These are phyloP conservation scores for Myripristis jacobus DNA, from an alignment of 2,797 vertebrate species.

Conservation along the genomic window DNA sequence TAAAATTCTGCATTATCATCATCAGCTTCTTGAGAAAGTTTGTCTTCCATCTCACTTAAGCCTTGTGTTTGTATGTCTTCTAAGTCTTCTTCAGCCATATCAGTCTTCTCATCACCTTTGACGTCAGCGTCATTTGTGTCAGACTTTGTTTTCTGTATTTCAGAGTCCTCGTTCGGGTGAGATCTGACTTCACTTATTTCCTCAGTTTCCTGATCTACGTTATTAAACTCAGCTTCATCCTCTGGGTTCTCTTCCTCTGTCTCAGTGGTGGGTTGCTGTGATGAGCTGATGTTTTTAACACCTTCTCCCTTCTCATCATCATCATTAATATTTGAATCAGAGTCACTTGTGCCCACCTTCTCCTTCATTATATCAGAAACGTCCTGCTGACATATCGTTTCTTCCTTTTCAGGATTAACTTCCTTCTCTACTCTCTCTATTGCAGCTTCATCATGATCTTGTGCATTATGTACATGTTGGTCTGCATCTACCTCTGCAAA, in stretches of 20 bases:
- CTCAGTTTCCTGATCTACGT: conserved; percentile 15
- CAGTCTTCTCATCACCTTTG: conserved; percentile 39
- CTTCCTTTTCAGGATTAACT: conserved; percentile 27
- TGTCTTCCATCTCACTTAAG: conserved; percentile 29
- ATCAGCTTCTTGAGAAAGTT: conserved; percentile 22
- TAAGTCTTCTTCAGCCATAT: conserved; percentile 29
- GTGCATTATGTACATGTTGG: conserved; percentile 21
- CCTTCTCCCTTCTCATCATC: conserved; percentile 32
- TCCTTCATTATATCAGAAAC: conserved; percentile 23
- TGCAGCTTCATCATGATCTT: conserved; percentile 31
- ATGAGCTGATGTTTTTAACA: conserved; percentile 43
- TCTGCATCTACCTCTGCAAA: conserved; percentile 17
- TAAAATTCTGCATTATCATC: conserved; percentile 24
- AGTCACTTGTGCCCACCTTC: conserved; percentile 32
- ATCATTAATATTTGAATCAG: conserved; percentile 47
- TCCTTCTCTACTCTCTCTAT: conserved; percentile 31
- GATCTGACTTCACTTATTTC: conserved; percentile 15
- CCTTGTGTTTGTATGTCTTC: conserved; percentile 20
- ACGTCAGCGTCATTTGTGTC: conserved; percentile 31
- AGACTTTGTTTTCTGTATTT: conserved; percentile 26
- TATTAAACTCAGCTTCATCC: conserved; percentile 16
- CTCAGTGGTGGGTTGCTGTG: conserved; percentile 42
- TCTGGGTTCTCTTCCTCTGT: conserved; percentile 37
- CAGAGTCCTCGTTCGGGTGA: conserved; percentile 30
- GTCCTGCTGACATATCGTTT: conserved; percentile 37